Base-by-base conservation (phyloP, 2,113 vertebrate genomes). In the Platanista minor region DNA sequence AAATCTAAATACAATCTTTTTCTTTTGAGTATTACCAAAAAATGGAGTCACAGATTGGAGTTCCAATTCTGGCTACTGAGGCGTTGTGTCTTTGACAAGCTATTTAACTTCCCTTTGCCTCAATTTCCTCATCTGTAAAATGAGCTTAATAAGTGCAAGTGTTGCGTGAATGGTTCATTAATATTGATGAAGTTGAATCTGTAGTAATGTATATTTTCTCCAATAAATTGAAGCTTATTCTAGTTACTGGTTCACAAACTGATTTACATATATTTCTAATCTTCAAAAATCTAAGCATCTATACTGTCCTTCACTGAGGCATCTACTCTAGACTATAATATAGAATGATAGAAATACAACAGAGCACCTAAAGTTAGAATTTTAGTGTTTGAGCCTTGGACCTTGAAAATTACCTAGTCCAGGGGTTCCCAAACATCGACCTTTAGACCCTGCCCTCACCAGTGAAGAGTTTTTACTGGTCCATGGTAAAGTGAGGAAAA, bases 61-160 rank as follows among this genome's bases (percentile, higher is more conserved):
- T 96, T 96, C 21, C n/a, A 89, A 0, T 78, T 78, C 43, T 90
- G 52, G 88, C 17, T 74, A 21, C 36, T 49, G 33, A 91, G 61
- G 27, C 9, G 41, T 1, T 61, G n/a, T 91, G 33, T 33, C 46
- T 80, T 93, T 96, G 62, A n/a, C 49, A 89, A 88, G 49, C 41
- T 89, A 1, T 74, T 72, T 80, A 59, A 54, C 31, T 81, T 94
- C 12, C 27, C 39, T 59, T 94, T 92, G n/a, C 59, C n/a, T 95
- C 62, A 94, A 64, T 91, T 94, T 90, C n/a, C 72, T 90, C 20
- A 31, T 80, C 43, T 94, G 20, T 92, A 92, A 95, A 93, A 57
- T 72, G 46, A 20, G 36, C 13, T 88, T 81, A 36, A 86, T 72
- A 95, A 52, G 52, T 18, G 43, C 72, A 86, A 88, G 43, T 43